phyloP scores from a whole-genome alignment of 2,888 invertebrate species.

The Tetragonisca angustula region DNA sequence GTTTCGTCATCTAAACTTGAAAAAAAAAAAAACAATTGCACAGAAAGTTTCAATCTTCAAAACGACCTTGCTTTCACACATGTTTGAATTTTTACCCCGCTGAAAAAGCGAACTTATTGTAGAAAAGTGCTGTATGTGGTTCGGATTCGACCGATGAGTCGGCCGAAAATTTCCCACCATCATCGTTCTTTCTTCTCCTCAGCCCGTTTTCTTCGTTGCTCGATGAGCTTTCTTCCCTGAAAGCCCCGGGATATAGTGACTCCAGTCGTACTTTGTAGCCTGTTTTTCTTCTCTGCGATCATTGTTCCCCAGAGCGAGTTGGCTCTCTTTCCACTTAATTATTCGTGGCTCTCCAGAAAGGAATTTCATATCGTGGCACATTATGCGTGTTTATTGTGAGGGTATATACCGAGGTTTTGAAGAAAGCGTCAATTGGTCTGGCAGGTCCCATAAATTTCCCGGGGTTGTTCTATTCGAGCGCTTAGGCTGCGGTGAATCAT shows the following conservation, averaged over 20 bases:
- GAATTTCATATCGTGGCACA: conserved; percentile 1
- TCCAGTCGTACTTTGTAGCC: conserved; percentile 25
- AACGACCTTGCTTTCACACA: no score
- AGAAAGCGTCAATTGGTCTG: not conserved
- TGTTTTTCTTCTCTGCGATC: not conserved
- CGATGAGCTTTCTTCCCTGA: not conserved
- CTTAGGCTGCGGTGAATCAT: not conserved
- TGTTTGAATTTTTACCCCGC: no score
- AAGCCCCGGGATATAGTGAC: conserved; percentile 21
- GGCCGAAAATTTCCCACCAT: conserved; percentile 30
- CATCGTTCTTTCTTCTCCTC: conserved; percentile 8
- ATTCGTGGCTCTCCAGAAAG: not conserved
- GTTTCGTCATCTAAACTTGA: no score
- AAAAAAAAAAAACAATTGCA: no score
- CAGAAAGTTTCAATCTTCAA: no score
- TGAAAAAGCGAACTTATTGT: no score
- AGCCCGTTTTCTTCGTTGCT: not conserved
- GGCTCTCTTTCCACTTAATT: conserved; percentile 19
- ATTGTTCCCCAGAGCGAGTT: conserved; percentile 18
- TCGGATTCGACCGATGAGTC: conserved; percentile 17
- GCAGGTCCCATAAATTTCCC: not conserved
- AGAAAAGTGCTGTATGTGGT: no score
- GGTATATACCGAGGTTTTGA: not conserved
- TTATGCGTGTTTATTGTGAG: not conserved
- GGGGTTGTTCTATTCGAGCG: not conserved